Base-by-base conservation (phyloP, 2,888 invertebrate genomes). In the Carabus problematicus region DNA sequence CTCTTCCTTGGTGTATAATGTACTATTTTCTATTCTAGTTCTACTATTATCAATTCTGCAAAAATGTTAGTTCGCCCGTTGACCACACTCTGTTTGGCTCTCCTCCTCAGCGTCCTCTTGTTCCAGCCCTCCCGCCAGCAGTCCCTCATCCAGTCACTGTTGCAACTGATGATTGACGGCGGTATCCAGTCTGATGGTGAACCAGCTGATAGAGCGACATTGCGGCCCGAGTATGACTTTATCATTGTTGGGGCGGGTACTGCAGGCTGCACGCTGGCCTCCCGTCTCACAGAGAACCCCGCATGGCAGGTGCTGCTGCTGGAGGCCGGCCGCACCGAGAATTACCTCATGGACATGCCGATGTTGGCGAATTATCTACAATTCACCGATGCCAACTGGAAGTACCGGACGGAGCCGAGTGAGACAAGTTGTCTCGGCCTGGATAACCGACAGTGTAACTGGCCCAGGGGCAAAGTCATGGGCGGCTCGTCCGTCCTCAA, bases 401-500 rank as follows among this genome's bases (percentile, higher is more conserved):
- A 86, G 72, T 94, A 93, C 79, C 88, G 89, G 77, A 93, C 93
- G 0, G 89, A 91, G 78, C 90, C 93, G 0, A 92, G 91, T 11
- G 84, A 86, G 52, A 86, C 83, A 64, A 90, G 29, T 29, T 6
- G 29, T 29, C 29, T 89, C 16, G 93, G 92, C 6, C 89, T 93
- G 84, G 88, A 89, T 72, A 88, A 91, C 73, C 85, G 86, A 72
- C 88, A 89, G 71, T 92, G 93, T 78, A 88, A 90, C 74, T 93
- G 89, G 89, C 93, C 93, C 0, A 83, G 91, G 71, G 81, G 29
- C 29, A 93, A 93, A 82, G 89, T 91, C 0, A 84, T 95, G 1
- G 95, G 95, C 0, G 96, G 96, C 0, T 92, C 92, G 3, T 3
- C 3, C 6, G 93, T 94, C 0, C 83, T 95, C 0, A 95, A 95